phyloP scores from a whole-genome alignment of 53 echinoderm and acorn worm genomes.

The Antedon mediterranea region DNA sequence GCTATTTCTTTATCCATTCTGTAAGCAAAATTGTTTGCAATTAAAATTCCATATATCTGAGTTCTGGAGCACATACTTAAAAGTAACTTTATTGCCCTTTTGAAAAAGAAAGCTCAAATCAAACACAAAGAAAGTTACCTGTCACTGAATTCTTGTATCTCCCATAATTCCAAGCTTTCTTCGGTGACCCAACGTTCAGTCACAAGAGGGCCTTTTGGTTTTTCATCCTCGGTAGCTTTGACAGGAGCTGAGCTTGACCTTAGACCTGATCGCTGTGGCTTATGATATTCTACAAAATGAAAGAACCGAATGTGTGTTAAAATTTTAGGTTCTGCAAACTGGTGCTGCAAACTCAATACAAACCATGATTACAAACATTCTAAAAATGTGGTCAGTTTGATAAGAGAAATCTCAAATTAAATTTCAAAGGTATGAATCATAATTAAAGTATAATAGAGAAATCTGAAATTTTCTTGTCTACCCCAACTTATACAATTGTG shows the following conservation, averaged over 20 bases:
- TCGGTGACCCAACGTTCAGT: constrained; percentile 80
- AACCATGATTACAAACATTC: no score
- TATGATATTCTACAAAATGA: constrained; percentile 44
- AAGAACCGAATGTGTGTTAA: no score
- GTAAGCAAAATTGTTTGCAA: constrained; percentile 1
- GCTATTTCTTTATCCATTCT: constrained; percentile 5
- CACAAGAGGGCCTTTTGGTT: constrained; percentile 61
- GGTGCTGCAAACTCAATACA: no score
- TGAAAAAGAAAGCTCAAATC: background rate
- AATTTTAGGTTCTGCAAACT: no score
- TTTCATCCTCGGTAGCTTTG: constrained; percentile 32
- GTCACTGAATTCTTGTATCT: constrained; percentile 79
- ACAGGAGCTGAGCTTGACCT: constrained; percentile 79
- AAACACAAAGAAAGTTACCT: constrained; percentile 22
- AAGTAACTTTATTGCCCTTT: no score
- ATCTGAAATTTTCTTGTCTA: no score
- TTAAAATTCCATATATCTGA: background rate
- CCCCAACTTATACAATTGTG: no score
- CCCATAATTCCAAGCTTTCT: constrained; percentile 78
- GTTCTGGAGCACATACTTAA: background rate
- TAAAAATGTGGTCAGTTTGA: no score
- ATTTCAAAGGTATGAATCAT: no score
- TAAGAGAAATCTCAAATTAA: no score
- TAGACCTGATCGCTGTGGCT: constrained; percentile 83
- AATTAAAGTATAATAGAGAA: no score